phyloP scores from a whole-genome alignment of 1,140 invertebrate species.

The Steinernema feltiae region DNA sequence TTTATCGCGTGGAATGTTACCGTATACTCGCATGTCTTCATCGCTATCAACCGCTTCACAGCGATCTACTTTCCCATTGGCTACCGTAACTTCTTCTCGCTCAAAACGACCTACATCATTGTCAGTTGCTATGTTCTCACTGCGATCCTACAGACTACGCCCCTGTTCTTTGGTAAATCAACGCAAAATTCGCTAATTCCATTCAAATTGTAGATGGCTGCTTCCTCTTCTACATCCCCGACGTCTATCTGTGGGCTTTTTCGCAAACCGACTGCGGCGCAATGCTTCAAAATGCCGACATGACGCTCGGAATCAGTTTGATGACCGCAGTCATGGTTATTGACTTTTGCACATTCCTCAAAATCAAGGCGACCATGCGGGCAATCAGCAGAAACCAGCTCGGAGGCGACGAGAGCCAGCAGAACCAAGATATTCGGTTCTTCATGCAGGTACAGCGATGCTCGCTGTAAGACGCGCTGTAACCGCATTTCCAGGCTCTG shows the following conservation, averaged over 20 bases:
- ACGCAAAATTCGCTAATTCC: neutral
- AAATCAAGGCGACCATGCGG: neutral
- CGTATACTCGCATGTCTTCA: neutral
- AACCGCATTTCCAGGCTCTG: neutral
- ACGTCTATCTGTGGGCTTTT: neutral
- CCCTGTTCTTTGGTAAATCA: neutral
- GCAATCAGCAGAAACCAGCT: neutral
- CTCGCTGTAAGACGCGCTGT: neutral
- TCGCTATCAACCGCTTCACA: neutral
- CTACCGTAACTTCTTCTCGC: neutral
- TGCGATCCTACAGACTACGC: neutral
- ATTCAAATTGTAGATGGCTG: neutral
- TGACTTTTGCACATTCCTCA: neutral
- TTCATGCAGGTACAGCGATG: neutral
- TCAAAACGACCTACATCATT: neutral
- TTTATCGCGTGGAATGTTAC: neutral
- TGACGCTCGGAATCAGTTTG: neutral
- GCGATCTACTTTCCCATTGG: neutral
- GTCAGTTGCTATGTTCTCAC: neutral
- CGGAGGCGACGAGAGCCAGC: neutral
- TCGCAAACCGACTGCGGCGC: neutral
- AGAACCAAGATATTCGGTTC: neutral
- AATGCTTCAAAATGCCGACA: neutral
- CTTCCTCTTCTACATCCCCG: neutral
- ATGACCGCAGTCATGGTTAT: neutral